A percentile compares a stretch with the other conserved stretches of the same genome.
Evolutionary conservation across 2,797 vertebrate species (phyloP).

Genomic region (Poeciliopsis infans): DNA sequence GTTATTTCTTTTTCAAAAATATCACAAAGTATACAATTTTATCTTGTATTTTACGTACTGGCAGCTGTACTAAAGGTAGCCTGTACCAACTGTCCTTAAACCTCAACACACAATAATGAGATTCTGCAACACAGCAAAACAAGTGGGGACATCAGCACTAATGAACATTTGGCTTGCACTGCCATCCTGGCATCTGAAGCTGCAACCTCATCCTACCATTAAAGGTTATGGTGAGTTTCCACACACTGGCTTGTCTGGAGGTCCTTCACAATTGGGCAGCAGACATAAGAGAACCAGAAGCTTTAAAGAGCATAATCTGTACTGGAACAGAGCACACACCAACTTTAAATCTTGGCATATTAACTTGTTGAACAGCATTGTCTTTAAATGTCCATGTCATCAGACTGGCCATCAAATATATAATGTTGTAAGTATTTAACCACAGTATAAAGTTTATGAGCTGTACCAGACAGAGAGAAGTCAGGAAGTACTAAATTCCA

Average conservation of each 20-base stretch:
- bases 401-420: neutral
- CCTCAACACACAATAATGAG: neutral
- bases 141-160: neutral
- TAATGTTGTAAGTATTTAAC: neutral
- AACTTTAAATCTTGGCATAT: neutral
- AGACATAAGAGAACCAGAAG: neutral
- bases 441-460: neutral
- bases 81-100: neutral
- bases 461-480: neutral
- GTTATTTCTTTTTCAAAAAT: neutral
- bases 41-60: neutral
- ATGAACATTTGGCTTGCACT: slow-evolving; percentile 1
- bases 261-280: no score
- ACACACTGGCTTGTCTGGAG: neutral
- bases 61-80: neutral
- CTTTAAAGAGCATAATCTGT: neutral
- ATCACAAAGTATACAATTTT: neutral
- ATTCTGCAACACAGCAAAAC: neutral
- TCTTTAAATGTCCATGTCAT: neutral
- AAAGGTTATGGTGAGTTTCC: neutral
- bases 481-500: neutral
- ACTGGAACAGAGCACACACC: neutral
- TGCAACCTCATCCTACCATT: neutral
- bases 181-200: neutral
- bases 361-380: neutral